Evolutionary conservation across 2,113 vertebrate genomes (phyloP).

Genomic region (Ellobius talpinus): DNA sequence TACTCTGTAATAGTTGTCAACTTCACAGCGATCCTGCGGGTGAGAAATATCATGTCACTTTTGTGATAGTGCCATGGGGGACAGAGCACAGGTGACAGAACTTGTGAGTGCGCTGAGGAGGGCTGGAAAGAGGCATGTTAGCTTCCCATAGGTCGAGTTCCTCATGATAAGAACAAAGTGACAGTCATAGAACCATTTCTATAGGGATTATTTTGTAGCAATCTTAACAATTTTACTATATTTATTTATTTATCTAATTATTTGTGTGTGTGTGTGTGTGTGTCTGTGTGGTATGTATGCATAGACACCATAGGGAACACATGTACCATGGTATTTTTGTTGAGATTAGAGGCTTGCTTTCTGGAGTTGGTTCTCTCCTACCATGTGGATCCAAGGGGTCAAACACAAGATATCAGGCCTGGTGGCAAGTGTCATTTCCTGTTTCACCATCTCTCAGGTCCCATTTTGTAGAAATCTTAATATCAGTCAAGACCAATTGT

Average conservation of each 20-base stretch:
- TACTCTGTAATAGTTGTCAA: background rate
- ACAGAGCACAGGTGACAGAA: background rate
- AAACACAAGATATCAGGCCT: background rate
- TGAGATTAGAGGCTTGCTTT: background rate
- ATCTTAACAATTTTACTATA: background rate
- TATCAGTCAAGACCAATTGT: background rate
- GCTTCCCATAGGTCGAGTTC: background rate
- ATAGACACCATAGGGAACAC: background rate
- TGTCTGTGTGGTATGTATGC: background rate
- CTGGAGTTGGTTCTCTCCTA: background rate
- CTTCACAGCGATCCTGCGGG: background rate
- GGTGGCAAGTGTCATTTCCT: too few species aligned
- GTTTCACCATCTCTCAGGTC: too few species aligned
- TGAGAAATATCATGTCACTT: background rate
- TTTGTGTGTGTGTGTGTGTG: background rate
- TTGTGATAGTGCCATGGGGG: background rate
- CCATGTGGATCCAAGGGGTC: background rate
- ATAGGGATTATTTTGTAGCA: background rate
- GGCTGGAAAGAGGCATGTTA: background rate
- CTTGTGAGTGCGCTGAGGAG: background rate
- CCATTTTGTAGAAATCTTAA: background rate
- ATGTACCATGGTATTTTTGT: background rate
- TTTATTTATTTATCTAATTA: background rate
- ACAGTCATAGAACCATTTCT: background rate
- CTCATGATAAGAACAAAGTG: background rate